Conservation (phyloP, 2,113 vertebrate species). For the Rhea americana region DNA sequence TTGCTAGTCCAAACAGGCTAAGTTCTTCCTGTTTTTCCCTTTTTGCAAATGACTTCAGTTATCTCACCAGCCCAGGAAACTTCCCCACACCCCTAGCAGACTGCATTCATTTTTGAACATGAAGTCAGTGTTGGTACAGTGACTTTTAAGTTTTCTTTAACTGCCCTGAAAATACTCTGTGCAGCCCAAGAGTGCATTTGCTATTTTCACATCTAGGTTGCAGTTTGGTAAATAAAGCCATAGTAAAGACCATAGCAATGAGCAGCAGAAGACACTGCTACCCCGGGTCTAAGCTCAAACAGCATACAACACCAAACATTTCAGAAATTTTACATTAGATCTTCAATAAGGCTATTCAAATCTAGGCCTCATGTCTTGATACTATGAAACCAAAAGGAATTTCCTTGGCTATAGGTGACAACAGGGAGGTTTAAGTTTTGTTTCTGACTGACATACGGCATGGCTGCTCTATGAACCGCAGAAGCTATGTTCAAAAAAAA, state of each 20-base stretch:
- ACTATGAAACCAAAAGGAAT: neutral
- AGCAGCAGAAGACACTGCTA: neutral
- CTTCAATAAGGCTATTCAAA: neutral
- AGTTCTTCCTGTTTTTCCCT: neutral
- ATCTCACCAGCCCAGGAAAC: neutral
- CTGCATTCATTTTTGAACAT: neutral
- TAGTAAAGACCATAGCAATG: neutral
- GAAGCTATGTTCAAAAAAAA: neutral
- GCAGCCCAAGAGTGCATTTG: neutral
- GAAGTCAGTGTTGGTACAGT: rapidly evolving
- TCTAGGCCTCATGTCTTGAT: neutral
- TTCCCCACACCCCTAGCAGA: neutral
- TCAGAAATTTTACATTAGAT: neutral
- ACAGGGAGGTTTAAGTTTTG: neutral
- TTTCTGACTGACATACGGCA: neutral
- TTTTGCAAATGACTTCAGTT: neutral
- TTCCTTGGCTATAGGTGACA: neutral
- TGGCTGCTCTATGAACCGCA: neutral
- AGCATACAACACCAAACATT: neutral
- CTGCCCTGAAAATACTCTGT: neutral
- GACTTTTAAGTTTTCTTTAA: neutral
- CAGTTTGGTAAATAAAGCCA: neutral
- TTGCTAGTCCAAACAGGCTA: constrained; percentile 34
- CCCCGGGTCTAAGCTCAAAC: neutral
- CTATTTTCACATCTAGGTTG: neutral